Percentiles rank a stretch among this genome's conserved stretches.
Conservation (phyloP, 2,113 vertebrate species). For the Aldabrachelys gigantea region DNA sequence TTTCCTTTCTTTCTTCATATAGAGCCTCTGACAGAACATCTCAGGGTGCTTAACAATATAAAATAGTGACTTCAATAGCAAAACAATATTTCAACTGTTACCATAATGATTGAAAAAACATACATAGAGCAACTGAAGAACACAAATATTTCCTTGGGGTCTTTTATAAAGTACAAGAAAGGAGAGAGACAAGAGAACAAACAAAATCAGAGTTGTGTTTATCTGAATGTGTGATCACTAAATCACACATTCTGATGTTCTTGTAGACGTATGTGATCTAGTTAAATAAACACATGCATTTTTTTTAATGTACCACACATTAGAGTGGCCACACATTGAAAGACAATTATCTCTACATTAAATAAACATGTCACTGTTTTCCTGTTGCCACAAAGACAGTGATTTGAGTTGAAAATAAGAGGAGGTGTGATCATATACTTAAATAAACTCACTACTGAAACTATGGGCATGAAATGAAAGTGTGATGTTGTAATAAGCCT, state of each 20-base stretch:
- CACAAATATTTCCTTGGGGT: not conserved
- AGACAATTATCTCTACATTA: not conserved
- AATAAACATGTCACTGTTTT: not conserved
- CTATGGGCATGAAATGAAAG: not conserved
- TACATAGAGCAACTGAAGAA: not conserved
- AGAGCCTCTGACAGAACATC: not conserved
- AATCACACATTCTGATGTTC: not conserved
- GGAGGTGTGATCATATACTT: not conserved
- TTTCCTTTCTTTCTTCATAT: not conserved
- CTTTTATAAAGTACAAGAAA: not conserved
- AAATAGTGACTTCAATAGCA: not conserved
- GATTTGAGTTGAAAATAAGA: not conserved
- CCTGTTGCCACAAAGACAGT: not conserved
- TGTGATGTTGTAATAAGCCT: no score
- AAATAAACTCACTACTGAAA: not conserved
- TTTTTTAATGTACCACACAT: not conserved
- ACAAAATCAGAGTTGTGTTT: rapidly evolving
- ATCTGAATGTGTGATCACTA: not conserved
- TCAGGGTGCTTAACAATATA: not conserved
- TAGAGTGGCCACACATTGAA: not conserved
- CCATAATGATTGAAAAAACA: not conserved
- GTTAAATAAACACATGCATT: not conserved
- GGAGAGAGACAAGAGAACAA: not conserved
- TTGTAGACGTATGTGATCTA: not conserved
- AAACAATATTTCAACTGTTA: not conserved